Evolutionary conservation across 2,797 vertebrate genomes (phyloP), one percentile per base, ranked within the genome.

Genomic region (Phalloptychus januarius): DNA sequence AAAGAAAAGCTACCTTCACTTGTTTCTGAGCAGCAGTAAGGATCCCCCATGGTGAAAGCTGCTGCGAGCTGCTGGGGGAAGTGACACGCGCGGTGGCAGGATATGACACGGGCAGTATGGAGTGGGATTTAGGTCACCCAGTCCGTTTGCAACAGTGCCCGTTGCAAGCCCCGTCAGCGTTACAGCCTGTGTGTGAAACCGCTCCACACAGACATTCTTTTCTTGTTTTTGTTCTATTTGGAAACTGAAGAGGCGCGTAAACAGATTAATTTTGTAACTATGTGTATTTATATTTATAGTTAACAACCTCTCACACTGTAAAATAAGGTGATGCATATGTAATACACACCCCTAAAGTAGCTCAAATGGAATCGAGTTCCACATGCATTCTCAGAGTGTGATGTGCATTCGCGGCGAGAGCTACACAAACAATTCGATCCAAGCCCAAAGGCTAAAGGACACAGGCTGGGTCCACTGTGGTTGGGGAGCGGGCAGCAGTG

Each of bases 401-500:
- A 40, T 46, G 70, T 28, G 33, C 63, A 44, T 70, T 54, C 78
- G 73, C 42, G 80, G 72, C 74, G 71, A 80, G n/a, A 78, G 16
- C 67, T 61, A 31, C 23, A 85, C 48, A 76, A 36, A 82, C 61
- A 75, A 71, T 75, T 84, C 42, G 33, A 83, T 86, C 84, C 83
- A 82, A 86, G 63, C 87, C 90, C 83, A 81, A 85, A 86, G 84
- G 84, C 82, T 89, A 79, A 77, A 84, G 92, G 84, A 91, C 95
- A 90, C 88, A 86, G 95, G 86, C 86, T 87, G 86, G 91, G 92
- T 94, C 93, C 94, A 90, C 36, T 88, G 90, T 84, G 69, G 93
- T 93, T 95, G 86, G 92, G 88, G 85, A 96, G 89, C 89, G 92
- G 93, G 90, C 74, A 48, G 92, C 91, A 91, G 92, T 93, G 92